phyloP scores from a whole-genome alignment of 2,888 invertebrate genomes.

The Pammene aurita region DNA sequence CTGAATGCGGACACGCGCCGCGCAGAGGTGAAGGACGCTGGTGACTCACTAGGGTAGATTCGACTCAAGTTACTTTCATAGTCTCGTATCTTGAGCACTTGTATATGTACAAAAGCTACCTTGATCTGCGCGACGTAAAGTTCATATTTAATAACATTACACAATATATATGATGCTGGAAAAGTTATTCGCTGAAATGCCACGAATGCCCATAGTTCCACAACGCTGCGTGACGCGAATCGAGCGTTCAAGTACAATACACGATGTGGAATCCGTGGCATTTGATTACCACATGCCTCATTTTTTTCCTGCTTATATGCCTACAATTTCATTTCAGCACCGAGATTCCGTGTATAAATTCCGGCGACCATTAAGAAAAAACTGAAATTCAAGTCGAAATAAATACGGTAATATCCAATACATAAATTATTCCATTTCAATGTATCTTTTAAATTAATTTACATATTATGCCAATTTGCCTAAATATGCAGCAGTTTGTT shows the following conservation, averaged over 20 bases:
- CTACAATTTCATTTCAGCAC: neutral
- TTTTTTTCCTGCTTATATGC: conserved; percentile 18
- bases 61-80: conserved; percentile 2
- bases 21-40: conserved; percentile 73
- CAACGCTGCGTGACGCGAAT: conserved; percentile 32
- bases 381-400: no score
- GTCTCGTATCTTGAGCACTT: conserved; percentile 5
- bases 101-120: neutral
- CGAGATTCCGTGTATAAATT: neutral
- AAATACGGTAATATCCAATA: no score
- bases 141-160: conserved; percentile 1
- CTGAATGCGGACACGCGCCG: conserved; percentile 70
- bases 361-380: neutral
- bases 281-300: conserved; percentile 25
- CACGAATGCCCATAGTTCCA: conserved; percentile 50
- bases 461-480: neutral
- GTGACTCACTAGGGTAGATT: conserved; percentile 62
- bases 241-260: conserved; percentile 15
- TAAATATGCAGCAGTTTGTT: neutral
- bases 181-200: conserved; percentile 53
- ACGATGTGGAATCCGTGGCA: conserved; percentile 10
- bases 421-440: no score
- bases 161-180: conserved; percentile 3
- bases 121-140: neutral
- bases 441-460: no score